These are phyloP conservation scores for Macrobrachium rosenbergii DNA, from an alignment of 1,140 invertebrate genomes.

Conservation along the genomic window DNA sequence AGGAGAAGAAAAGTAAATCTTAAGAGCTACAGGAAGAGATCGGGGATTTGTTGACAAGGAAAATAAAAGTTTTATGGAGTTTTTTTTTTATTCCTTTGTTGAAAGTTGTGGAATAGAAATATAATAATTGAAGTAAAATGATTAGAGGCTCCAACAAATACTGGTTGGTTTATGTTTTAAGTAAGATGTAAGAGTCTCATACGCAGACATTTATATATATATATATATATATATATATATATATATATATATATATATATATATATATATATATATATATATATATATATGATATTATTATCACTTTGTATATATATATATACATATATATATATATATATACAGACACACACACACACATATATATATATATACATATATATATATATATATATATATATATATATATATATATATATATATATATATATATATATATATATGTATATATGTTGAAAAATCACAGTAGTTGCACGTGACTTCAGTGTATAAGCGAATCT, in stretches of 20 bases:
- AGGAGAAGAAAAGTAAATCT: background rate
- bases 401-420: background rate
- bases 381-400: too few relatives aligned
- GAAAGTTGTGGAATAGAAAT: too few relatives aligned
- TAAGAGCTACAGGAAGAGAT: background rate
- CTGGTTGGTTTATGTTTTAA: too few relatives aligned
- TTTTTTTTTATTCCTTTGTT: background rate
- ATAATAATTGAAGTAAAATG: too few relatives aligned
- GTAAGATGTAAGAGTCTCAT: too few relatives aligned
- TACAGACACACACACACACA: background rate
- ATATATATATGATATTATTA: background rate
- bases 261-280: slow-evolving; percentile 1
- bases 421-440: slow-evolving; percentile 19
- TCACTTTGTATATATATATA: too few relatives aligned
- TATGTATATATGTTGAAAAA: background rate
- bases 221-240: slow-evolving; percentile 11
- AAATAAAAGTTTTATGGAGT: background rate
- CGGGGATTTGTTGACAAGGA: background rate
- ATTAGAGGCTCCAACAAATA: too few relatives aligned
- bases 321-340: background rate
- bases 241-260: slow-evolving; percentile 15
- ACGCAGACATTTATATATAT: background rate
- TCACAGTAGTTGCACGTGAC: too few relatives aligned
- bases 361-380: too few relatives aligned
- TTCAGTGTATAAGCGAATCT: too few relatives aligned